These are phyloP conservation scores for Tor tambroides DNA, from an alignment of 2,113 vertebrate species.

Conservation along the genomic window DNA sequence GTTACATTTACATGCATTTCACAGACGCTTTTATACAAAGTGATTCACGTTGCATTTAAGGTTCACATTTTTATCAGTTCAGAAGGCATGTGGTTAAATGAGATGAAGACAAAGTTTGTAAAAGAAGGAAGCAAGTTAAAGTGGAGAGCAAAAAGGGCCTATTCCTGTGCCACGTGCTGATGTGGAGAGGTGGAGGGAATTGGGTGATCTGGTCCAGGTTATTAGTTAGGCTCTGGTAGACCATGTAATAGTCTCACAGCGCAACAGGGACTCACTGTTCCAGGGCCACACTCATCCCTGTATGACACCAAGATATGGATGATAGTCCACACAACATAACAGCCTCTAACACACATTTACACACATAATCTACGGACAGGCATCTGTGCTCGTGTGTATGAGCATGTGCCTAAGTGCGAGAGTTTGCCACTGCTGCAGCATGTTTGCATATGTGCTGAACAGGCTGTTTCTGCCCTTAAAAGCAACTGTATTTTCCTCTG, in stretches of 20 bases:
- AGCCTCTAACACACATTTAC: slow-evolving; percentile 37
- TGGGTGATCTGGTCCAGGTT: slow-evolving; percentile 76
- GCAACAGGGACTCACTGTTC: slow-evolving; percentile 76
- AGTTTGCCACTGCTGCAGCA: slow-evolving; percentile 57
- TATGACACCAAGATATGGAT: slow-evolving; percentile 73
- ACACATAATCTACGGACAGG: slow-evolving; percentile 19
- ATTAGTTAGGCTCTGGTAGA: slow-evolving; percentile 82
- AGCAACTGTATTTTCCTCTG: slow-evolving; percentile 72
- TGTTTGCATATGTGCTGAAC: slow-evolving; percentile 80
- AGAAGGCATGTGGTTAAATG: not conserved
- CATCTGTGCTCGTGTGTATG: slow-evolving; percentile 17
- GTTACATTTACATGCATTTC: not conserved
- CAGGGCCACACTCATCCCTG: slow-evolving; percentile 70
- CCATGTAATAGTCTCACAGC: slow-evolving; percentile 80
- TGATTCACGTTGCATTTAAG: not conserved
- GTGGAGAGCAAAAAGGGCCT: slow-evolving; percentile 55
- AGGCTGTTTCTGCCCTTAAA: slow-evolving; percentile 73
- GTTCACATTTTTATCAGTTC: not conserved
- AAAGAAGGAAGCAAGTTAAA: slow-evolving; percentile 54
- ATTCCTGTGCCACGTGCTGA: slow-evolving; percentile 70
- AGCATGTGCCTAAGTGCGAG: slow-evolving; percentile 20
- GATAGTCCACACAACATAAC: slow-evolving; percentile 61
- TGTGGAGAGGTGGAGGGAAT: slow-evolving; percentile 73
- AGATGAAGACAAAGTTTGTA: not conserved
- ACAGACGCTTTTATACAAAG: not conserved